phyloP scores from a whole-genome alignment of 2,113 vertebrate species.

The Lepidothrix coronata region DNA sequence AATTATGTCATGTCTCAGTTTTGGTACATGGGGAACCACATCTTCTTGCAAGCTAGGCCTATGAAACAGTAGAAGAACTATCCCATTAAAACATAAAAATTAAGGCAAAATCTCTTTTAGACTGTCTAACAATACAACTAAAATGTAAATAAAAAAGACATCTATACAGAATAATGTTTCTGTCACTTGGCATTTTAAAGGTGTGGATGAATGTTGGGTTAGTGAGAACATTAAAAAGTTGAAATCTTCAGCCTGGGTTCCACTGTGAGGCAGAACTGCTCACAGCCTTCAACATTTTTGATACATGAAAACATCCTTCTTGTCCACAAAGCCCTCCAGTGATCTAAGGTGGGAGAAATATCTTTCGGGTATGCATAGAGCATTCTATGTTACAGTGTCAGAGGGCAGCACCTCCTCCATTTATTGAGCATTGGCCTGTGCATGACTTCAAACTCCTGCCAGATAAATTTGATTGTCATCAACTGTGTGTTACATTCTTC shows the following conservation, averaged over 20 bases:
- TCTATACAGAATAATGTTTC: not conserved
- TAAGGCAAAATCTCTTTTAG: not conserved
- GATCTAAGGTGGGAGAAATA: not conserved
- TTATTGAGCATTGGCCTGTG: not conserved
- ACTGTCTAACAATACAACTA: not conserved
- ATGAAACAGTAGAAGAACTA: not conserved
- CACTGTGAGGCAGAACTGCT: not conserved
- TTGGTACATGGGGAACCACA: not conserved
- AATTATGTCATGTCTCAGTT: not conserved
- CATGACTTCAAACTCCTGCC: not conserved
- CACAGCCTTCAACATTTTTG: not conserved
- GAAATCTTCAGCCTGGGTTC: not conserved
- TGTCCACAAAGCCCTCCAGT: not conserved
- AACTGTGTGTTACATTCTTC: accelerated
- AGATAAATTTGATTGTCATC: not conserved
- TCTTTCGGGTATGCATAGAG: not conserved
- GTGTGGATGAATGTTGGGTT: not conserved
- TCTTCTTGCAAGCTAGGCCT: not conserved
- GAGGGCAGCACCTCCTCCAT: not conserved
- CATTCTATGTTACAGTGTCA: not conserved
- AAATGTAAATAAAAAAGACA: not conserved
- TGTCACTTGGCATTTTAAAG: not conserved
- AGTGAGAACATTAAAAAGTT: not conserved
- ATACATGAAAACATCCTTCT: not conserved
- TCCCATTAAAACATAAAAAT: not conserved